Evolutionary conservation across 2,113 vertebrate species (phyloP).

Genomic region (Sebastes fasciatus): DNA sequence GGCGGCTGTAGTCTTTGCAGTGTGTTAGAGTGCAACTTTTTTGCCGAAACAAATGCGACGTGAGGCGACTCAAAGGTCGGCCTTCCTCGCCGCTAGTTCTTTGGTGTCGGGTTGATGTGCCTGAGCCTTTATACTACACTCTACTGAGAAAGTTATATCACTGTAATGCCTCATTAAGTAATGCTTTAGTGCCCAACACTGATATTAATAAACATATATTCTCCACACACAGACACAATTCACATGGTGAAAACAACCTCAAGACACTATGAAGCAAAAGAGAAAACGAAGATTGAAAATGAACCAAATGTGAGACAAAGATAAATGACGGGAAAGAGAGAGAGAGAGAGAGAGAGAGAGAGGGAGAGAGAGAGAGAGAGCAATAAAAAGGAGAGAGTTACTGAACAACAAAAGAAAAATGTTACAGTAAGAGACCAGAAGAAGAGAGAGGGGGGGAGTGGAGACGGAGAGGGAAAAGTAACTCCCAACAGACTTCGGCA

Average conservation of each 20-base stretch:
- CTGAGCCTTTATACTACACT: not conserved
- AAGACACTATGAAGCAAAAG: not conserved
- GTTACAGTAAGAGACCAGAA: not conserved
- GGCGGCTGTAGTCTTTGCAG: too few species aligned
- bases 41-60: too few species aligned
- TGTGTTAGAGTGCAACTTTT: too few species aligned
- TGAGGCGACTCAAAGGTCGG: too few species aligned
- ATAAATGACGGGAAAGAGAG: conserved; percentile 1
- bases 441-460: not conserved
- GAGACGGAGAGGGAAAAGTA: conserved; percentile 4
- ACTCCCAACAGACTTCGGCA: conserved; percentile 56
- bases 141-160: not conserved
- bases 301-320: not conserved
- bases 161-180: not conserved
- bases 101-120: too few species aligned
- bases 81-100: too few species aligned
- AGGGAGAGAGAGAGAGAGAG: not conserved
- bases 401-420: conserved; percentile 7
- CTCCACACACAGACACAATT: not conserved
- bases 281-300: conserved; percentile 1
- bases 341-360: not conserved
- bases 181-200: not conserved
- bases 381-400: not conserved
- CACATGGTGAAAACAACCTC: not conserved
- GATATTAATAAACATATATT: not conserved